A percentile compares a stretch with the other conserved stretches of the same genome.
Conservation (phyloP, 2,888 invertebrate genomes). For the Scelioninae gen. 2 region DNA sequence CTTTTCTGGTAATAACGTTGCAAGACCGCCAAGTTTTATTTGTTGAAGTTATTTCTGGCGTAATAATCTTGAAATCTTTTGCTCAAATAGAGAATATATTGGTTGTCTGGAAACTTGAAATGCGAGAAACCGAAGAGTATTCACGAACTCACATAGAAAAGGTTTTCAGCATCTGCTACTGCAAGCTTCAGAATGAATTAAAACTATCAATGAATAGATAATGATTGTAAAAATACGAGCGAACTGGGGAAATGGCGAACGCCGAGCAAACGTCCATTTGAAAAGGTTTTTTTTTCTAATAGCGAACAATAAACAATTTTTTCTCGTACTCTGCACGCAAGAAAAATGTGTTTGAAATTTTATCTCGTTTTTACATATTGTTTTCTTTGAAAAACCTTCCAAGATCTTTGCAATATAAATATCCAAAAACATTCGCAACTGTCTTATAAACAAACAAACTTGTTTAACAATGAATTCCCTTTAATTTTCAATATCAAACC, state of each 20-base stretch:
- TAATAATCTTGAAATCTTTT: constrained; percentile 57
- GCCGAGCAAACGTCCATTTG: too few species aligned
- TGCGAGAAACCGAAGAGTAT: constrained; percentile 47
- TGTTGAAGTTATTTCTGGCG: constrained; percentile 50
- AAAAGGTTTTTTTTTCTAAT: too few species aligned
- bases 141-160: constrained; percentile 39
- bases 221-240: constrained; percentile 26
- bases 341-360: too few species aligned
- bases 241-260: neutral
- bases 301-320: too few species aligned
- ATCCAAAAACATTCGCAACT: too few species aligned
- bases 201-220: constrained; percentile 35
- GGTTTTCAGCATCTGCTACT: constrained; percentile 14
- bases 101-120: constrained; percentile 49
- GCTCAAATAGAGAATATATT: constrained; percentile 55
- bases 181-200: constrained; percentile 39
- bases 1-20: constrained; percentile 35
- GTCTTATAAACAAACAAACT: too few species aligned
- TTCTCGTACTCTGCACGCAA: too few species aligned
- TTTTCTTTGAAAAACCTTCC: too few species aligned
- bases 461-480: too few species aligned
- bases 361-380: too few species aligned
- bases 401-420: too few species aligned
- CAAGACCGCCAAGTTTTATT: constrained; percentile 48
- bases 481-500: too few species aligned